Percentiles rank a stretch among this genome's conserved stretches.
Conservation (phyloP, 2,888 invertebrate species). For the Odontocerum albicorne region DNA sequence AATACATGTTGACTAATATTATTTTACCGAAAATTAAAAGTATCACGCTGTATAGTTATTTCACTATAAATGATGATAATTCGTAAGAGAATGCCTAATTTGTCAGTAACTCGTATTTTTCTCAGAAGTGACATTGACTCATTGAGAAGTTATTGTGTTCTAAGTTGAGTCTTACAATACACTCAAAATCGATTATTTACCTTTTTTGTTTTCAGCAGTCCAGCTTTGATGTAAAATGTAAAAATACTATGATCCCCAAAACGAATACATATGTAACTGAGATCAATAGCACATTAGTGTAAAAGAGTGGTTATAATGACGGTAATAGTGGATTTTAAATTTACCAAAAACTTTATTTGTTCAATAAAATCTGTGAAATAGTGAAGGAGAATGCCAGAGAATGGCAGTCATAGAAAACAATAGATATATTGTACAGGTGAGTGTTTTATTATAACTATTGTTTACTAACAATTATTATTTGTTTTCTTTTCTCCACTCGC, state of each 20-base stretch:
- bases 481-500: too few species aligned
- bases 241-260: too few species aligned
- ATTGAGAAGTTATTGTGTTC: neutral
- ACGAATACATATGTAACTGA: too few species aligned
- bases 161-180: neutral
- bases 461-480: too few species aligned
- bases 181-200: neutral
- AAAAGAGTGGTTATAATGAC: slow-evolving; percentile 1
- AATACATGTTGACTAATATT: too few species aligned
- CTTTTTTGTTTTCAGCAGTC: neutral
- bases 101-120: neutral
- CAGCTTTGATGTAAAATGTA: too few species aligned
- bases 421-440: slow-evolving; percentile 76
- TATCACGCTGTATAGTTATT: too few species aligned
- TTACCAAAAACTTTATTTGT: slow-evolving; percentile 13
- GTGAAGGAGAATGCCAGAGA: slow-evolving; percentile 52
- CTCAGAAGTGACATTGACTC: neutral
- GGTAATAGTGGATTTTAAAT: slow-evolving; percentile 15
- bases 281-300: neutral
- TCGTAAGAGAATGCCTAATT: too few species aligned
- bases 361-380: slow-evolving; percentile 20
- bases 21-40: too few species aligned
- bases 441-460: too few species aligned
- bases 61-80: too few species aligned
- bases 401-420: slow-evolving; percentile 65